A percentile compares a stretch with the other conserved stretches of the same genome.
Conservation (phyloP, 2,113 vertebrate genomes). For the Butorides virescens region DNA sequence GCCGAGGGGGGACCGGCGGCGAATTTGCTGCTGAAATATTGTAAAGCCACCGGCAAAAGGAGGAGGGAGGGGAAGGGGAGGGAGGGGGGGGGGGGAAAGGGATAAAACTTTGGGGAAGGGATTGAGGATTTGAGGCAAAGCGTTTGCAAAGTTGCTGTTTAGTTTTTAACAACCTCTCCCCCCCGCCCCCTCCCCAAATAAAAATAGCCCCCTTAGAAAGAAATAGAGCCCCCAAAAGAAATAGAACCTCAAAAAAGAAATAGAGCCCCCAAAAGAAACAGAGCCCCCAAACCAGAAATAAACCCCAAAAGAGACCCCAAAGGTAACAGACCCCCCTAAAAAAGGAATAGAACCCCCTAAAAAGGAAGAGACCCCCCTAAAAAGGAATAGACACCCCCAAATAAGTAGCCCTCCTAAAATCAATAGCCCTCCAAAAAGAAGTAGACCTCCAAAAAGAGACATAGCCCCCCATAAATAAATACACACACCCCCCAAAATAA, state of each 20-base stretch:
- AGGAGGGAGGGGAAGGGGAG: not conserved
- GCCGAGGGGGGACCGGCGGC: not conserved
- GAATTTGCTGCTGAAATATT: not conserved
- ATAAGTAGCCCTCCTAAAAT: not conserved
- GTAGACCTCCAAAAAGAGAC: not conserved
- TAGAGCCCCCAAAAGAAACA: too few relatives aligned
- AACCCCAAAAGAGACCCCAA: too few relatives aligned
- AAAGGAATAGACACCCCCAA: too few relatives aligned
- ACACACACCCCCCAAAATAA: not conserved
- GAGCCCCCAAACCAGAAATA: too few relatives aligned
- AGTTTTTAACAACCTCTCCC: not conserved
- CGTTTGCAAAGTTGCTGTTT: not conserved
- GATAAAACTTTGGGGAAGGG: not conserved
- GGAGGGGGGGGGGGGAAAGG: too few relatives aligned
- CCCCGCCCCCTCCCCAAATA: accelerated
- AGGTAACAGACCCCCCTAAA: too few relatives aligned
- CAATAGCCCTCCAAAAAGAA: not conserved
- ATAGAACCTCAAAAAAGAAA: too few relatives aligned
- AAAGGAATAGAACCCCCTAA: too few relatives aligned
- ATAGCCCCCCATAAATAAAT: not conserved
- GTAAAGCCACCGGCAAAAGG: not conserved
- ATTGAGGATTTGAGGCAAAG: not conserved
- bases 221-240: too few relatives aligned
- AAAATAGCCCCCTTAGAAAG: too few relatives aligned
- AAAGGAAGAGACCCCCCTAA: too few relatives aligned